Conservation (phyloP, 2,888 invertebrate genomes). For the Orthosia incerta region DNA sequence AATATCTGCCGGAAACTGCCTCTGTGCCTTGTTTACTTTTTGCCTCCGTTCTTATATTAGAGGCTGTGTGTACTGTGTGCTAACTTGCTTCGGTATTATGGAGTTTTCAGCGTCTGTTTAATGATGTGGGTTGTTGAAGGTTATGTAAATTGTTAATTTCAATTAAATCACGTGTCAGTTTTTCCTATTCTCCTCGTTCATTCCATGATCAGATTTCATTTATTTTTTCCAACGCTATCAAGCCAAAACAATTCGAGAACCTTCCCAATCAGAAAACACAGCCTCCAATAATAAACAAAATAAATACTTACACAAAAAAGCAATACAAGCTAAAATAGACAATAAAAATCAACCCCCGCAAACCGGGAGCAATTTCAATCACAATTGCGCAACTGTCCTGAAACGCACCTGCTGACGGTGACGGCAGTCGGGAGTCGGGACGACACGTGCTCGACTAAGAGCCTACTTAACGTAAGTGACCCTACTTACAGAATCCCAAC, state of each 20-base stretch:
- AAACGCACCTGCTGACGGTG: conserved; percentile 86
- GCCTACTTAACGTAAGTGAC: conserved; percentile 90
- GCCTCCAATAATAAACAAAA: conserved; percentile 27
- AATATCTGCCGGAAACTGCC: conserved; percentile 89
- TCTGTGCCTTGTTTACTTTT: conserved; percentile 88
- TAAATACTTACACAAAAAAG: conserved; percentile 64
- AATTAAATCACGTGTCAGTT: neutral
- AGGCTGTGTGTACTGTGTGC: conserved; percentile 70
- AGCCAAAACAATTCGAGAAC: neutral
- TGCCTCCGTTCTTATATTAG: conserved; percentile 88
- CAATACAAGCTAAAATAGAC: conserved; percentile 73
- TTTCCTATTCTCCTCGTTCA: neutral
- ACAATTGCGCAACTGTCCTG: conserved; percentile 78
- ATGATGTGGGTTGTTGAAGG: conserved; percentile 32
- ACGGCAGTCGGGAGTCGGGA: conserved; percentile 55
- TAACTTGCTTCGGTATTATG: conserved; percentile 53
- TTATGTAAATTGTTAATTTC: neutral
- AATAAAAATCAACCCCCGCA: conserved; percentile 81
- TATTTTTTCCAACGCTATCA: neutral
- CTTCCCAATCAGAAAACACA: conserved; percentile 22
- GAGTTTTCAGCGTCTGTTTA: conserved; percentile 51
- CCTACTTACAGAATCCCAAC: conserved; percentile 83
- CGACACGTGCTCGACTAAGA: conserved; percentile 87
- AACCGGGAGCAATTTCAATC: conserved; percentile 85
- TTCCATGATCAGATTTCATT: neutral